These are phyloP conservation scores for Selene dorsalis DNA, from an alignment of 2,797 vertebrate genomes.

Conservation along the genomic window DNA sequence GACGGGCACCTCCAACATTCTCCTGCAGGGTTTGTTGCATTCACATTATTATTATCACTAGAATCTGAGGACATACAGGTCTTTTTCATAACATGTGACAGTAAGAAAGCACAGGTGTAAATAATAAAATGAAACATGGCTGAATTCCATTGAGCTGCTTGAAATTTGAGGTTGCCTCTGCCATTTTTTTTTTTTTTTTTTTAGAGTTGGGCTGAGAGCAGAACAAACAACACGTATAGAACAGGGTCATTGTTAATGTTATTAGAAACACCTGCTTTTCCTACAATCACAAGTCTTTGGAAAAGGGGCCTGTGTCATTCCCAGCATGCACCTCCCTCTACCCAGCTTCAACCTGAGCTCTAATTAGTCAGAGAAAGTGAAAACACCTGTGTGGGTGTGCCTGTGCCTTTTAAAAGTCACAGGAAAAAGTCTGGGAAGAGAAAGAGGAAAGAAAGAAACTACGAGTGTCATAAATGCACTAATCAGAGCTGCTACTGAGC, in stretches of 20 bases:
- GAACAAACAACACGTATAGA: background rate
- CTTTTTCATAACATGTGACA: too few relatives aligned
- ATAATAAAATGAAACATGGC: background rate
- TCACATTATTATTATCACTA: background rate
- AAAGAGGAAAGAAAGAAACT: background rate
- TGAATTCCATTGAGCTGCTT: background rate
- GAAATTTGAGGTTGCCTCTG: background rate
- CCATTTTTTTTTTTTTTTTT: too few relatives aligned
- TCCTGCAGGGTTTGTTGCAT: background rate
- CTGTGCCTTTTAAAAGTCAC: background rate
- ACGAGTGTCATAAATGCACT: background rate
- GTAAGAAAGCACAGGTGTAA: background rate
- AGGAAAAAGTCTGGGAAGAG: background rate
- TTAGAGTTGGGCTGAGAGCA: too few relatives aligned
- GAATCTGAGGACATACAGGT: background rate
- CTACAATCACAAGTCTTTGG: background rate
- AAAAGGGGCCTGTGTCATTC: background rate
- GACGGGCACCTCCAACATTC: background rate
- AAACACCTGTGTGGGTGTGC: background rate
- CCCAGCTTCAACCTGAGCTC: background rate
- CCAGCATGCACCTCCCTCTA: background rate
- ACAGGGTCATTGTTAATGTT: background rate
- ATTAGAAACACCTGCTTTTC: background rate
- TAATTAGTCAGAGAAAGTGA: background rate
- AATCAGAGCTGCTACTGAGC: background rate